A percentile compares a stretch with the other conserved stretches of the same genome.
phyloP scores from a whole-genome alignment of 2,113 vertebrate genomes.

The Gopherus evgoodei region DNA sequence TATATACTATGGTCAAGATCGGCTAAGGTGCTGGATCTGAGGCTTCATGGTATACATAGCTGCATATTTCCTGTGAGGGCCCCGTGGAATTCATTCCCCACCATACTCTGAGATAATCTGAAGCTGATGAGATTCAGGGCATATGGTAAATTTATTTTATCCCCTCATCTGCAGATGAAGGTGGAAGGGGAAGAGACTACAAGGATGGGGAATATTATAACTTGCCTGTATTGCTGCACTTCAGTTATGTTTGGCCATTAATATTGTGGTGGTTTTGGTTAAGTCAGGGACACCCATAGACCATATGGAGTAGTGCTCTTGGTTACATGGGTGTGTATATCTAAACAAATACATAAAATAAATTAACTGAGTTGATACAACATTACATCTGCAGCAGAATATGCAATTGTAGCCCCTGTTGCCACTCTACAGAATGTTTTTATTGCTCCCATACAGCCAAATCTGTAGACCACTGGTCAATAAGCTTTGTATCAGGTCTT shows the following conservation, averaged over 20 bases:
- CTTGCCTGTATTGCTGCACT: too few relatives aligned
- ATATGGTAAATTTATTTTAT: not conserved
- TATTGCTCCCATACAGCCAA: not conserved
- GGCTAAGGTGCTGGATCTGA: not conserved
- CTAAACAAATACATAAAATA: not conserved
- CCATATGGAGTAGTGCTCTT: not conserved
- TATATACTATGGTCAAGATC: not conserved
- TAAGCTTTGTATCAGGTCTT: not conserved
- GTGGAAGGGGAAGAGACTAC: not conserved
- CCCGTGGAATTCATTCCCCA: not conserved
- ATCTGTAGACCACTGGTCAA: not conserved
- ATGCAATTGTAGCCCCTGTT: too few relatives aligned
- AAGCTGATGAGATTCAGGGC: not conserved
- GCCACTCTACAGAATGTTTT: not conserved
- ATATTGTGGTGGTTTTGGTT: not conserved
- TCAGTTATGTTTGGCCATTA: too few relatives aligned
- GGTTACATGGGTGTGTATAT: fast-evolving
- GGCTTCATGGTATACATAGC: not conserved
- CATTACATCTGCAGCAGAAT: not conserved
- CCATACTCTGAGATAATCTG: not conserved
- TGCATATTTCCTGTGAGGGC: not conserved
- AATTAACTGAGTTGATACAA: not conserved
- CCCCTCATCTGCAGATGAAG: fast-evolving
- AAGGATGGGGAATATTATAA: too few relatives aligned
- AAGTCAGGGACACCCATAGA: not conserved